Evolutionary conservation across 2,113 vertebrate species (phyloP), one percentile per base, ranked within the genome.

Genomic region (Lepus europaeus): DNA sequence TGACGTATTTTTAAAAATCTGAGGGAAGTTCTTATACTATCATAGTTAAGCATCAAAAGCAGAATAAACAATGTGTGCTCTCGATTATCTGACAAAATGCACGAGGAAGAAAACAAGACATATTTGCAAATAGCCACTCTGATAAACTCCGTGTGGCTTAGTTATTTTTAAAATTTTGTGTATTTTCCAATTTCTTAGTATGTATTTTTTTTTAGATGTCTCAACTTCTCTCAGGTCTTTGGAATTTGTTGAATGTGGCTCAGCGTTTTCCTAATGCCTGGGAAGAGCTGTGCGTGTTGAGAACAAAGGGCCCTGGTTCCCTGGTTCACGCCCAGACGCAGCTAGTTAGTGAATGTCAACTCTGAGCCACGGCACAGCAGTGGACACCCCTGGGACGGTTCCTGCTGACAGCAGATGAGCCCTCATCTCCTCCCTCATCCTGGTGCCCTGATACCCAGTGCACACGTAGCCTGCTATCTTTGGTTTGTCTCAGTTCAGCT

Each of bases 361-460:
- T 36, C 39, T 70, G 90, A 29, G 14, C 14, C 7, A 53, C 9
- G 3, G 27, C 5, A 6, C 6, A 19, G 31, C 64, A 6, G 0
- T 7, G 6, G 29, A 36, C 9, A 4, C 19, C 19, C 0, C 0
- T 10, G 14, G 6, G 9, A 9, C 5, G 20, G 17, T 19, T 76
- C 20, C 7, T 17, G 29, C 45, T 66, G 7, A 68, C 36, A 63
- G 7, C 59, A 59, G 56, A 59, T 3, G 25, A 16, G 25, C 31
- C 81, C 49, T 39, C 39, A 1, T 73, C 63, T 69, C 13, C 33
- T 6, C 6, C 80, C 29, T 83, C 36, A 8, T 25, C 27, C 19
- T 49, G 27, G 22, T 61, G 59, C 20, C 51, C 31, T 63, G 23
- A 49, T 70, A 10, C 27, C 31, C 2, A 39, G 22, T 2, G 20